Percentiles rank a stretch among this genome's conserved stretches.
These are phyloP conservation scores for Saturnia pavonia DNA, from an alignment of 2,888 invertebrate species.

Conservation along the genomic window DNA sequence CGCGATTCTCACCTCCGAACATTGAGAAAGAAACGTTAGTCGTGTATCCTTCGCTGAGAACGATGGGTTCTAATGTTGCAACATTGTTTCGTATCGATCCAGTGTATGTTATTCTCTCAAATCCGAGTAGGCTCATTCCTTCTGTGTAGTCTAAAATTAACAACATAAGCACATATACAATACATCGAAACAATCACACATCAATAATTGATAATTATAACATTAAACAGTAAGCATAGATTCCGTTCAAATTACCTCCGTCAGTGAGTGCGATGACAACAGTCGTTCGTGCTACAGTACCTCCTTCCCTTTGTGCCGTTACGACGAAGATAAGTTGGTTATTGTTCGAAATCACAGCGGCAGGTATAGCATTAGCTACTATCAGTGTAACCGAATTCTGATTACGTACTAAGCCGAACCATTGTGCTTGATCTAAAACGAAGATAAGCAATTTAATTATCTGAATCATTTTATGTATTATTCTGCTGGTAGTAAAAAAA, in stretches of 20 bases:
- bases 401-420: conserved; percentile 32
- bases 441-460: not conserved
- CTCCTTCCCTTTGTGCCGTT: conserved; percentile 32
- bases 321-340: conserved; percentile 38
- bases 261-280: conserved; percentile 35
- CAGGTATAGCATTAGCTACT: conserved; percentile 32
- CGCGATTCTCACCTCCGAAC: conserved; percentile 7
- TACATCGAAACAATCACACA: not conserved
- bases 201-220: not conserved
- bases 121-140: conserved; percentile 26
- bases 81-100: conserved; percentile 33
- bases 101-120: conserved; percentile 33
- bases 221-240: not conserved
- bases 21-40: conserved; percentile 33
- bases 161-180: not conserved
- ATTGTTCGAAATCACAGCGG: conserved; percentile 36
- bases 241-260: conserved; percentile 27
- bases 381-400: conserved; percentile 29
- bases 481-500: not conserved
- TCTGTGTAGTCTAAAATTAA: conserved; percentile 26
- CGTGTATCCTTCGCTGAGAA: conserved; percentile 37
- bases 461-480: not conserved
- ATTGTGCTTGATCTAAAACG: conserved; percentile 40
- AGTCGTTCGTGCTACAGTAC: conserved; percentile 31
- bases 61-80: conserved; percentile 33